Evolutionary conservation across 1,140 invertebrate genomes (phyloP), one percentile per base, ranked within the genome.

Genomic region (Scylla paramamosain): DNA sequence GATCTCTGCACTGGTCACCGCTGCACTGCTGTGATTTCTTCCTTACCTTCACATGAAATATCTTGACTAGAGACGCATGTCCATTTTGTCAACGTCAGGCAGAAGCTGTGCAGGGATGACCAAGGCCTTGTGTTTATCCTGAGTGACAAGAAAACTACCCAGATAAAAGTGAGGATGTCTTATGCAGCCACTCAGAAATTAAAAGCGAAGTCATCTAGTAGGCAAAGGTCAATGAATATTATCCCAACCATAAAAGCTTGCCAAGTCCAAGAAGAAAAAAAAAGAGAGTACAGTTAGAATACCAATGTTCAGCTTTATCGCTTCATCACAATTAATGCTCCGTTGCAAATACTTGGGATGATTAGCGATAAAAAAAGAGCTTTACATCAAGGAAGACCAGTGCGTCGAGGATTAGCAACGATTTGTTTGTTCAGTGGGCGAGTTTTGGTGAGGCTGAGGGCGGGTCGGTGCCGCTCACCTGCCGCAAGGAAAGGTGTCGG

Each of bases 321-420:
- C 67, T 77, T 77, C 67, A 77, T n/a, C 67, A 77, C 67, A 77
- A 25, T 77, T 77, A n/a, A 77, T 77, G 67, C 67, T 77, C n/a
- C 67, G 67, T n/a, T 77, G 67, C 67, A 77, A 77, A 77, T 77
- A n/a, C 67, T n/a, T 77, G 20, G 20, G 67, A n/a, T 77, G 67
- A 77, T 77, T 77, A 77, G n/a, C 20, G 20, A 25, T 25, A 77
- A 77, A n/a, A 77, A 77, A 77, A n/a, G n/a, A 77, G n/a, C 20
- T n/a, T n/a, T 77, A 77, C 67, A 77, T 77, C 67, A 77, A 77
- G n/a, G n/a, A 77, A n/a, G 25, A 77, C 67, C n/a, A 7, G 67
- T 77, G 67, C 20, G 67, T 77, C 25, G 67, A 77, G 67, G 20
- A 77, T 77, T 77, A 77, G 67, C 67, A 77, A n/a, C 20, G 67